Base-by-base conservation (phyloP, 1,140 invertebrate species). In the Leptinotarsa defecta region DNA sequence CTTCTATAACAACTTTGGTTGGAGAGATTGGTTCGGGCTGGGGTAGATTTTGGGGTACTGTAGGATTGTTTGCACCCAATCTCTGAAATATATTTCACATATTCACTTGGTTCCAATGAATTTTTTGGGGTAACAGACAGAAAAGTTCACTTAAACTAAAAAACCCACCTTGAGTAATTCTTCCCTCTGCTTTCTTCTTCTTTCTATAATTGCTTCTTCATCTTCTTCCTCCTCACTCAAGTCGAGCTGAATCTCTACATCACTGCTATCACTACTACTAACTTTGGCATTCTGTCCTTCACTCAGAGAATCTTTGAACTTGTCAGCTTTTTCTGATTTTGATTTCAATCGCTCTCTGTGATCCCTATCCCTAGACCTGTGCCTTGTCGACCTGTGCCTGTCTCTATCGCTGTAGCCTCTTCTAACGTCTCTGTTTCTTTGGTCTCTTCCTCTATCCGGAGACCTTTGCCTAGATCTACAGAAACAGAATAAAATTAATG, bases 161-260 rank as follows among this genome's bases (percentile, higher is more conserved):
- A 43, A 43, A 70, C 27, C 84, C 88, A 94, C 94, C 88, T 94
- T 94, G 49, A 98, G 84, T 3, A 99, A 87, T 84, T 95, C 94
- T 87, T 98, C 95, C 64, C 97, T 88, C 84, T 96, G 92, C 85
- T 95, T 95, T 76, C 97, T 90, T 80, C 95, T 89, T 82, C 91
- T 91, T 84, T 98, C 94, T 86, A 98, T 98, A 81, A 98, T 96
- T 75, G 92, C 91, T 86, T 98, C 95, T 84, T 98, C 96, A 85
- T 97, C 95, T 86, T 98, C 96, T 77, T 98, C 96, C 76, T 98
- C 96, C 64, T 95, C 87, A 34, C 68, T 74, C 22, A 77, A 68
- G 74, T 79, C 76, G 6, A 81, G 75, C 76, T 92, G 91, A 71
- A 94, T 91, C 76, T 95, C 93, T 68, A 95, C 91, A 75, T 94